Conservation (phyloP, 2,888 invertebrate genomes). For the Synanthedon vespiformis region DNA sequence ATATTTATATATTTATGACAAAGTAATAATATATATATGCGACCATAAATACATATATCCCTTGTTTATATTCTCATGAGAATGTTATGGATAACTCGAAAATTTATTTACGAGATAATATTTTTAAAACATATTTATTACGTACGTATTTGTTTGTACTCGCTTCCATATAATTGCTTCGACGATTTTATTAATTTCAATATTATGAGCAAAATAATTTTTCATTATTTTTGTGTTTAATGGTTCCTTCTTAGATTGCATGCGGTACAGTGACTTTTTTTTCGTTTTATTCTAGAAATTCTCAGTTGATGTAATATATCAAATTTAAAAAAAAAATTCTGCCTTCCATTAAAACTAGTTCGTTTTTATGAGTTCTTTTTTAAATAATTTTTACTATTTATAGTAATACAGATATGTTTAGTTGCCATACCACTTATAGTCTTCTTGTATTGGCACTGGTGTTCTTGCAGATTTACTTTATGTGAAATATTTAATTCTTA, state of each 20-base stretch:
- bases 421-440: constrained; percentile 64
- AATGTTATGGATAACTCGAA: constrained; percentile 57
- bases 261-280: constrained; percentile 47
- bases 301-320: constrained; percentile 17
- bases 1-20: constrained; percentile 16
- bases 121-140: constrained; percentile 8
- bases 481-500: constrained; percentile 22
- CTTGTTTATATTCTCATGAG: constrained; percentile 24
- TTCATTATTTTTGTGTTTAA: constrained; percentile 25
- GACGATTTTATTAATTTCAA: constrained; percentile 6
- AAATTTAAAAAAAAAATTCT: not conserved
- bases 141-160: constrained; percentile 28
- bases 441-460: constrained; percentile 69
- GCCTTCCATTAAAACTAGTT: not conserved
- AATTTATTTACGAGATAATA: not conserved
- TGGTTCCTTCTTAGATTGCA: constrained; percentile 50
- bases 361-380: not conserved
- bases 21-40: too few relatives aligned
- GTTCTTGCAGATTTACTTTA: constrained; percentile 29
- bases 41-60: constrained; percentile 10
- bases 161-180: constrained; percentile 53
- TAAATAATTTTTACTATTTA: constrained; percentile 32
- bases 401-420: constrained; percentile 43
- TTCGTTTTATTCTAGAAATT: constrained; percentile 25
- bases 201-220: not conserved